A percentile compares a stretch with the other conserved stretches of the same genome.
Conservation (phyloP, 2,113 vertebrate species). For the Hyperopisus bebe region DNA sequence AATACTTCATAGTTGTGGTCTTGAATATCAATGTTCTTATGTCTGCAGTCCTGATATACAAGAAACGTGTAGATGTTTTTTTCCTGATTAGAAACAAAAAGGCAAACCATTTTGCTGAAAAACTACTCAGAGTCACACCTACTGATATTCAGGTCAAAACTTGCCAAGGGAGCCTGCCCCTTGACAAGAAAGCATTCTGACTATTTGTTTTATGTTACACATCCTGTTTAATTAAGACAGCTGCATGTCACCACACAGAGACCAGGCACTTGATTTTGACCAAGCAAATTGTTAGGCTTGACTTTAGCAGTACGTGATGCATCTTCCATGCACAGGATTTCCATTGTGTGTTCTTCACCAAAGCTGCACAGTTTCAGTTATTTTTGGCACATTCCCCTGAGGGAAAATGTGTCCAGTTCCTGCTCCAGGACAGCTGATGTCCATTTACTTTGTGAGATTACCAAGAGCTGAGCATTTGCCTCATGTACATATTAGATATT, state of each 20-base stretch:
- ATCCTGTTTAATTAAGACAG: not conserved
- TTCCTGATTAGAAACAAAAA: not conserved
- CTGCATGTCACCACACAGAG: not conserved
- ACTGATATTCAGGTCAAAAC: not conserved
- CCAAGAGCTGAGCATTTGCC: not conserved
- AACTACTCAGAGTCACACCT: not conserved
- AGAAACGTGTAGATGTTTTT: not conserved
- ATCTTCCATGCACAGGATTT: not conserved
- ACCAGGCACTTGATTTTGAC: not conserved
- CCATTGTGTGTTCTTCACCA: not conserved
- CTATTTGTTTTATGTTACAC: not conserved
- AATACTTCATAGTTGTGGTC: constrained; percentile 11
- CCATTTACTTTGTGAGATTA: not conserved
- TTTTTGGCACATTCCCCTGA: not conserved
- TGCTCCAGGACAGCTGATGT: not conserved
- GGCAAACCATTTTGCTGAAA: not conserved
- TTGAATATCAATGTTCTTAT: constrained; percentile 33
- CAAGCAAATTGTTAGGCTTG: not conserved
- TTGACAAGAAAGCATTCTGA: not conserved
- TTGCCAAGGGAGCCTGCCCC: not conserved
- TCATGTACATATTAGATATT: not conserved
- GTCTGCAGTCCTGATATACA: not conserved
- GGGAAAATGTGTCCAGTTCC: not conserved
- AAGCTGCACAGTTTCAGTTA: not conserved
- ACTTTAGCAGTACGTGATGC: not conserved